Evolutionary conservation across 2,888 invertebrate genomes (phyloP).

Genomic region (Rhagophthalmus giganteus): DNA sequence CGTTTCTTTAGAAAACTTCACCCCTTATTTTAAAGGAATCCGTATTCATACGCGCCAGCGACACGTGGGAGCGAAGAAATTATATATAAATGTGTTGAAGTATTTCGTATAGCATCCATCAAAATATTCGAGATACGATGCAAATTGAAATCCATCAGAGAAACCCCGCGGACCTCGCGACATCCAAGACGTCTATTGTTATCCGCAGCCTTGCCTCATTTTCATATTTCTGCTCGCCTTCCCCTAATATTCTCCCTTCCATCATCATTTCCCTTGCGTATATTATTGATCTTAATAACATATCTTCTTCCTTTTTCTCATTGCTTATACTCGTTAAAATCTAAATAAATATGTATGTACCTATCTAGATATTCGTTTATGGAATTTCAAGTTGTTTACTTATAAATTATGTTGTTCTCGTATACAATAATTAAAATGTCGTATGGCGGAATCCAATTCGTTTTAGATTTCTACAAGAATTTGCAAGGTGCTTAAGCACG

Average conservation of each 20-base stretch:
- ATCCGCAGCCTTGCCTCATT: conserved; percentile 50
- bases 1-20: conserved; percentile 24
- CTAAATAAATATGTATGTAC: conserved; percentile 45
- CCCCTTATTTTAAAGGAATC: conserved; percentile 23
- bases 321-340: conserved; percentile 36
- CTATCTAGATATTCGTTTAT: conserved; percentile 33
- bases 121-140: conserved; percentile 45
- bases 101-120: conserved; percentile 33
- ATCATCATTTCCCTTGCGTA: conserved; percentile 49
- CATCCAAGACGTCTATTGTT: conserved; percentile 52
- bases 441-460: too few relatives aligned
- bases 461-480: conserved; percentile 28
- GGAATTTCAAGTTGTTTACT: conserved; percentile 1
- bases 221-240: conserved; percentile 48
- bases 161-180: conserved; percentile 50
- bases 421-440: too few relatives aligned
- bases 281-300: conserved; percentile 55
- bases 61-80: conserved; percentile 36
- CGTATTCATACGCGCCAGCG: conserved; percentile 27
- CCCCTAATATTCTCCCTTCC: conserved; percentile 43
- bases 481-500: conserved; percentile 30
- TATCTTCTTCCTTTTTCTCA: conserved; percentile 45
- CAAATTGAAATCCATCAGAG: conserved; percentile 55
- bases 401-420: conserved; percentile 1
- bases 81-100: conserved; percentile 38